Conservation (phyloP, 2,113 vertebrate genomes). For the Anoura caudifer region DNA sequence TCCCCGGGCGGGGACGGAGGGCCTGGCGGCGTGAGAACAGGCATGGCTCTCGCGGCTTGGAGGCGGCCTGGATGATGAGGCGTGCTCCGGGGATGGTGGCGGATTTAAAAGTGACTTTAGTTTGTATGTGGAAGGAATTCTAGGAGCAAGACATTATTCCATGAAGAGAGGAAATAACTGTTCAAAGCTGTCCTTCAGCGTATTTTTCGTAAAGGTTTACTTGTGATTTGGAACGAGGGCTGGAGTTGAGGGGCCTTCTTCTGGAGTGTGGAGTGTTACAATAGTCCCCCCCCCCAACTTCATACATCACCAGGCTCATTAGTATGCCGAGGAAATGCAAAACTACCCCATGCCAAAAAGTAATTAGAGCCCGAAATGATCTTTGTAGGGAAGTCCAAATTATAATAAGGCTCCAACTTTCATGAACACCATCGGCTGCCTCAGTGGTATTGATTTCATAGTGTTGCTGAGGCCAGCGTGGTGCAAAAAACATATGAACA, state of each 20-base stretch:
- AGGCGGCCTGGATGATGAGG: not conserved
- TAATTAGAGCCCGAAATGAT: not conserved
- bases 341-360: not conserved
- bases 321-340: not conserved
- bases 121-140: not conserved
- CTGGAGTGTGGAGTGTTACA: not conserved
- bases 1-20: not conserved
- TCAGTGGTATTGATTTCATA: not conserved
- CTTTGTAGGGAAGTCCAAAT: not conserved
- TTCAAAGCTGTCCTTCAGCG: not conserved
- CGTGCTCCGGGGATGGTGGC: not conserved
- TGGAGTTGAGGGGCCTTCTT: not conserved
- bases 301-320: not conserved
- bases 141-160: not conserved
- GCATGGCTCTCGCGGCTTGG: not conserved
- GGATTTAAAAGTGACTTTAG: not conserved
- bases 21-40: not conserved
- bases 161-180: not conserved
- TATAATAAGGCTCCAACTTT: not conserved
- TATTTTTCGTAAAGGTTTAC: conserved; percentile 3
- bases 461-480: not conserved
- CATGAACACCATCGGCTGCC: not conserved
- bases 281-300: not conserved
- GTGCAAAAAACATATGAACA: not conserved
- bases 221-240: not conserved